These are phyloP conservation scores for Steatornis caripensis DNA, from an alignment of 2,113 vertebrate genomes.

Conservation along the genomic window DNA sequence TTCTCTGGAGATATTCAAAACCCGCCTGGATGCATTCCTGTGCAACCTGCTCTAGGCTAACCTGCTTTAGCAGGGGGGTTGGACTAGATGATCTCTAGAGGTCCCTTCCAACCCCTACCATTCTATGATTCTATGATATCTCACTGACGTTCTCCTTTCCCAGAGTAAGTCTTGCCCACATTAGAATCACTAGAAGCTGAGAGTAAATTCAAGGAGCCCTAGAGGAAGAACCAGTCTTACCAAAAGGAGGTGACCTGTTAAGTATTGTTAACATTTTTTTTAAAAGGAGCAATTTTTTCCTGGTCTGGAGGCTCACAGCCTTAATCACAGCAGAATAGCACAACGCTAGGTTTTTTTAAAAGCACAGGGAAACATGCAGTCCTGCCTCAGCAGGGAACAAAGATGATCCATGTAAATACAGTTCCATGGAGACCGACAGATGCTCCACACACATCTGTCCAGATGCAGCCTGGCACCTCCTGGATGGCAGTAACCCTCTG, in stretches of 20 bases:
- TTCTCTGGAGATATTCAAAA: too few species aligned
- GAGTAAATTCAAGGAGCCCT: neutral
- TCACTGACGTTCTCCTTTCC: neutral
- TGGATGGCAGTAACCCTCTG: neutral
- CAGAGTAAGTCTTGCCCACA: neutral
- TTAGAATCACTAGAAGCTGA: neutral
- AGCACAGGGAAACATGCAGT: accelerated
- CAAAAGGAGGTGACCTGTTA: neutral
- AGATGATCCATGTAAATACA: neutral
- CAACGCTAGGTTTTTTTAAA: neutral
- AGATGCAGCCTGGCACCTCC: neutral
- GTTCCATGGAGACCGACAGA: neutral
- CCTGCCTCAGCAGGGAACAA: neutral
- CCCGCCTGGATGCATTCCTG: too few species aligned
- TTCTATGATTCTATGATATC: too few species aligned
- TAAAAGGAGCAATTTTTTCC: neutral
- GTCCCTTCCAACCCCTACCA: too few species aligned
- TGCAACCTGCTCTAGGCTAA: too few species aligned
- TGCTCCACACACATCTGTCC: neutral
- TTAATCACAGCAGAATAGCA: neutral
- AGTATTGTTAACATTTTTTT: neutral
- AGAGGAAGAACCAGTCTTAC: neutral
- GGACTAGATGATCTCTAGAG: too few species aligned
- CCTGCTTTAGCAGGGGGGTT: too few species aligned
- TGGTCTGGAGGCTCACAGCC: neutral